Conservation (phyloP, 2,113 vertebrate genomes). For the Calcarius ornatus region DNA sequence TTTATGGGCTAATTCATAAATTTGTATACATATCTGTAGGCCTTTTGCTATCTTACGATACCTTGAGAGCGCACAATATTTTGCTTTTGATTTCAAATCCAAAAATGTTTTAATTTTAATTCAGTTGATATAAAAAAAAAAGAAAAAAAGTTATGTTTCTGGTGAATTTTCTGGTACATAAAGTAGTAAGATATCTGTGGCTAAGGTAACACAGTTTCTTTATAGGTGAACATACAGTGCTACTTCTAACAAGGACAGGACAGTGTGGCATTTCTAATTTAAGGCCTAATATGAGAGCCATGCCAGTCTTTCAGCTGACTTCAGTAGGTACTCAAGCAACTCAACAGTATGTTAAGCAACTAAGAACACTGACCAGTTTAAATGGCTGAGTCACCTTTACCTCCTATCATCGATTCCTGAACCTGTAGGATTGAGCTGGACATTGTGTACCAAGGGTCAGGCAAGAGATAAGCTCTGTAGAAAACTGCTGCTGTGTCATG, state of each 20-base stretch:
- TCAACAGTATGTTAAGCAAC: background rate
- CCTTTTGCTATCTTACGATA: background rate
- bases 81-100: background rate
- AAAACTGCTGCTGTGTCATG: background rate
- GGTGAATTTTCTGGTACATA: background rate
- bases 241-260: background rate
- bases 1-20: background rate
- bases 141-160: background rate
- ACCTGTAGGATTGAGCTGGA: background rate
- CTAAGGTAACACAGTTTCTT: background rate
- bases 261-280: background rate
- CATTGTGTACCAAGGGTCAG: background rate
- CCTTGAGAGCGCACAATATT: background rate
- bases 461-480: background rate
- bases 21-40: background rate
- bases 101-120: background rate
- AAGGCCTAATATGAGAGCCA: accelerated
- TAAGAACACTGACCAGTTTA: background rate
- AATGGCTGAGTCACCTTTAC: background rate
- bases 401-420: accelerated
- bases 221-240: too few relatives aligned
- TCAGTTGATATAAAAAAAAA: background rate
- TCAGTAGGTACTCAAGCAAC: background rate
- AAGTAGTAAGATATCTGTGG: background rate
- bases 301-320: background rate